Percentiles rank a stretch among this genome's conserved stretches.
phyloP scores from a whole-genome alignment of 92 coral and sea anemone genomes.

The Epizoanthus rinbou region DNA sequence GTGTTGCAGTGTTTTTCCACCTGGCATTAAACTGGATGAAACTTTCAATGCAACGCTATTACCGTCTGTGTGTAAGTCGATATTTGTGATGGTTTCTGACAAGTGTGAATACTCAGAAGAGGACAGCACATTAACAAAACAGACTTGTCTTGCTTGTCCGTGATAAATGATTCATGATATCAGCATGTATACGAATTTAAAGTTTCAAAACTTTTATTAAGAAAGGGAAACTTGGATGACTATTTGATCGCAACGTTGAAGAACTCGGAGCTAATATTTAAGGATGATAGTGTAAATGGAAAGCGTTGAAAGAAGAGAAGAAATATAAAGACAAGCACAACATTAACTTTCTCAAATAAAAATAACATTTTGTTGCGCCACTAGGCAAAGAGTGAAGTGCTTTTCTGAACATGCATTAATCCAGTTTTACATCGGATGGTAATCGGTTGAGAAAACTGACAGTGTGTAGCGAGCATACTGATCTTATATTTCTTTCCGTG shows the following conservation, averaged over 20 bases:
- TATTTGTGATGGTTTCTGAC: background rate
- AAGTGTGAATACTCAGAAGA: background rate
- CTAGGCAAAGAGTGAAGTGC: slow-evolving; percentile 1
- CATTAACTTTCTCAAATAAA: slow-evolving; percentile 1
- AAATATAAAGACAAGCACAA: background rate
- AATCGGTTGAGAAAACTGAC: background rate
- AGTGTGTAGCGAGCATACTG: background rate
- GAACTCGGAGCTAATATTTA: background rate
- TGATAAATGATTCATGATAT: background rate
- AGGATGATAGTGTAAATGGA: background rate
- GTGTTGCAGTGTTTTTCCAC: background rate
- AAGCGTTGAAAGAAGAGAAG: too few species aligned
- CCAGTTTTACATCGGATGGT: background rate
- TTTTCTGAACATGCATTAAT: background rate
- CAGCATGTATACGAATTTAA: background rate
- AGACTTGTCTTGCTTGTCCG: background rate
- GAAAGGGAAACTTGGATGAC: background rate
- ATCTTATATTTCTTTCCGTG: background rate
- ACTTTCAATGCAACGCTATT: background rate
- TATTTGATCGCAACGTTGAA: slow-evolving; percentile 1
- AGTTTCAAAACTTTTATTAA: background rate
- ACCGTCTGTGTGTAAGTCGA: background rate
- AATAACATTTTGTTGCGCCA: background rate
- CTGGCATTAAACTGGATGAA: background rate
- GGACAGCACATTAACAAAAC: background rate